Conservation (phyloP, 2,113 vertebrate species). For the Plecturocebus donacophilus region DNA sequence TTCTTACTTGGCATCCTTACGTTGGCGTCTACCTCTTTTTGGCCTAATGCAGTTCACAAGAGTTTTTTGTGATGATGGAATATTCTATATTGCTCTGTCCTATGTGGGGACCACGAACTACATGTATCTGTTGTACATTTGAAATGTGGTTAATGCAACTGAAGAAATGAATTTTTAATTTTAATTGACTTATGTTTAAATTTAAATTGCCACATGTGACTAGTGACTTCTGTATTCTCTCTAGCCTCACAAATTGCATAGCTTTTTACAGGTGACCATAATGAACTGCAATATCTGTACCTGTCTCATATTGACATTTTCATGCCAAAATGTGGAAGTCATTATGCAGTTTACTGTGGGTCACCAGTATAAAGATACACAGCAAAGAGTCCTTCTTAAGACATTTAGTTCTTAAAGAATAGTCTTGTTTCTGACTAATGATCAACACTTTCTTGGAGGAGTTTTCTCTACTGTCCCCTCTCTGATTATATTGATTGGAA, state of each 20-base stretch:
- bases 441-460: background rate
- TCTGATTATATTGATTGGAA: background rate
- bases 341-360: background rate
- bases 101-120: background rate
- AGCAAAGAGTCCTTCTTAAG: constrained; percentile 23
- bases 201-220: background rate
- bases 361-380: background rate
- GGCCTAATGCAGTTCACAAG: background rate
- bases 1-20: background rate
- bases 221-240: background rate
- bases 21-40: background rate
- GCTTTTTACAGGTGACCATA: background rate
- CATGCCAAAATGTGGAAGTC: background rate
- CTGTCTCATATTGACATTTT: background rate
- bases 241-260: background rate
- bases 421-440: background rate
- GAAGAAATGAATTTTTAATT: constrained; percentile 15
- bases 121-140: background rate
- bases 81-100: background rate
- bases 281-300: background rate
- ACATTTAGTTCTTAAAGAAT: background rate
- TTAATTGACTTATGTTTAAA: background rate
- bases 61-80: background rate
- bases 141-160: background rate
- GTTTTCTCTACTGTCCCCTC: background rate